These are phyloP conservation scores for Helostoma temminkii DNA, from an alignment of 2,797 vertebrate genomes.

Conservation along the genomic window DNA sequence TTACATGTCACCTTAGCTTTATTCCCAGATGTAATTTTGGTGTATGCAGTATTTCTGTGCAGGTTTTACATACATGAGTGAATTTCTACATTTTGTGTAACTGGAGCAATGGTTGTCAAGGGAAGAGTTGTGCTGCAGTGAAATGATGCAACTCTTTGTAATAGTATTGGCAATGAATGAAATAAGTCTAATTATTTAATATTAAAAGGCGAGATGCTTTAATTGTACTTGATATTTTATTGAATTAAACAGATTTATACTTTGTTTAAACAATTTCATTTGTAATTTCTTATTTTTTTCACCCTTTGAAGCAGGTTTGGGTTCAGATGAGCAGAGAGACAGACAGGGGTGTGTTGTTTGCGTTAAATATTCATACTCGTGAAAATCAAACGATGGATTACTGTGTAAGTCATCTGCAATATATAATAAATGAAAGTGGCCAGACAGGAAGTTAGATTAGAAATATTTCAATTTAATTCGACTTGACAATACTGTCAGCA, in stretches of 20 bases:
- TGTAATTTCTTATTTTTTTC: conserved; percentile 62
- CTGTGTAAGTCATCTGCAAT: conserved; percentile 15
- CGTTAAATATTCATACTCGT: conserved; percentile 44
- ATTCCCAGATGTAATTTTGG: conserved; percentile 76
- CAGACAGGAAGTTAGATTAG: neutral
- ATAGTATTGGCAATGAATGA: conserved; percentile 89
- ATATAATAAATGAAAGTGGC: conserved; percentile 32
- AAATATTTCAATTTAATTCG: conserved; percentile 1
- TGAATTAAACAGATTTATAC: conserved; percentile 89
- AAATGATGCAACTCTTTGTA: conserved; percentile 91
- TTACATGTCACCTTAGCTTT: conserved; percentile 79
- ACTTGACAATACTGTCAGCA: neutral
- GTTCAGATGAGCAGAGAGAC: conserved; percentile 33
- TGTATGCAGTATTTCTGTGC: conserved; percentile 86
- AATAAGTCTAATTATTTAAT: conserved; percentile 87
- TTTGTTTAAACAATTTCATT: conserved; percentile 79
- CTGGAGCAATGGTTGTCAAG: conserved; percentile 85
- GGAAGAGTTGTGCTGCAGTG: conserved; percentile 89
- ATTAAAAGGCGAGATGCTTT: conserved; percentile 83
- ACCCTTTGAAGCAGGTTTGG: conserved; percentile 31
- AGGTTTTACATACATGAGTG: conserved; percentile 81
- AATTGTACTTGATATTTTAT: conserved; percentile 89
- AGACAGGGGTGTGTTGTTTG: conserved; percentile 30
- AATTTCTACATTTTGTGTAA: conserved; percentile 81
- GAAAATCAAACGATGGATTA: conserved; percentile 20